Percentiles rank a stretch among this genome's conserved stretches.
Conservation (phyloP, 2,888 invertebrate species). For the Eutolmus rufibarbis region DNA sequence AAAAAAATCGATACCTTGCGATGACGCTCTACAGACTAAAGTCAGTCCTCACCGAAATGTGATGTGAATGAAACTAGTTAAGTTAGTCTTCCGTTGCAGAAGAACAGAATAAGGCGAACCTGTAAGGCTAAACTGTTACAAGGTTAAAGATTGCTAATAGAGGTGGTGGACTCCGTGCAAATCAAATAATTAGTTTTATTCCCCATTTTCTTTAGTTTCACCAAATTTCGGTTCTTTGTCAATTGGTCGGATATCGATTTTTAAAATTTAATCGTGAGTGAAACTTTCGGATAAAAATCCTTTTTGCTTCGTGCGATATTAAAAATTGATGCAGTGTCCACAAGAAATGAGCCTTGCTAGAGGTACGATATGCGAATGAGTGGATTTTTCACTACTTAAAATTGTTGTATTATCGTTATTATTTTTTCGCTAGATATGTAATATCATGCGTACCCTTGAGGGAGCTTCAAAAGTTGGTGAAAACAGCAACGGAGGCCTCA, state of each 20-base stretch:
- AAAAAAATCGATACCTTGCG: background rate
- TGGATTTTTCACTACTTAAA: background rate
- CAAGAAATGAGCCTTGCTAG: background rate
- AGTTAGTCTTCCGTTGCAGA: background rate
- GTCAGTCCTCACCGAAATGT: constrained; percentile 9
- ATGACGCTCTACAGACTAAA: background rate
- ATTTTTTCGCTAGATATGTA: constrained; percentile 10
- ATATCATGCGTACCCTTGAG: constrained; percentile 42
- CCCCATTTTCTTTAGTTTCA: background rate
- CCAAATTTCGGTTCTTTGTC: background rate
- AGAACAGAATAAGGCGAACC: background rate
- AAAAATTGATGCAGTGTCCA: background rate
- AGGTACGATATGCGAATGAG: background rate
- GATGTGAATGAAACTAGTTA: constrained; percentile 14
- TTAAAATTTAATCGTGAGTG: constrained; percentile 3
- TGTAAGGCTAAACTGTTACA: constrained; percentile 18
- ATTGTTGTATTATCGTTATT: background rate
- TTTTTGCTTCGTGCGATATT: background rate
- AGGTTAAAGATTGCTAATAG: constrained; percentile 4
- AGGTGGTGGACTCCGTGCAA: background rate
- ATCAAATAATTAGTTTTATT: background rate
- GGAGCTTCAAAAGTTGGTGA: constrained; percentile 2
- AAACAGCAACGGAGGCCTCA: constrained; percentile 50
- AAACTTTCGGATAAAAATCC: background rate
- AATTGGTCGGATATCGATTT: constrained; percentile 23